Conservation (phyloP, 2,113 vertebrate genomes). For the Acinonyx jubatus region DNA sequence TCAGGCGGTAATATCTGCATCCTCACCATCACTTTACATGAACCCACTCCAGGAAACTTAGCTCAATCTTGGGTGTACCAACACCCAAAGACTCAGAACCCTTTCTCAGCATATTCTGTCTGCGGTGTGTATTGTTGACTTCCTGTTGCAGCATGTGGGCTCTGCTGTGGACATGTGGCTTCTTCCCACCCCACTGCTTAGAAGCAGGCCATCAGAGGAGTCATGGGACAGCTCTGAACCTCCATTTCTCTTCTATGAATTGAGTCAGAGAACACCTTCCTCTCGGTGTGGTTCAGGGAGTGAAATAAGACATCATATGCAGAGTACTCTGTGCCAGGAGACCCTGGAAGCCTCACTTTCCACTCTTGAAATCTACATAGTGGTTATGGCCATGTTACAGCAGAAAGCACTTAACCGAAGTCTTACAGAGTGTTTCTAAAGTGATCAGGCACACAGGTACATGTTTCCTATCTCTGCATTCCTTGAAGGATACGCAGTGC, state of each 20-base stretch:
- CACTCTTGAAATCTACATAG: neutral
- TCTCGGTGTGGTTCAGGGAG: neutral
- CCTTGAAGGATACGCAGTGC: neutral
- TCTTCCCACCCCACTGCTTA: accelerated
- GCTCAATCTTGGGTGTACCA: neutral
- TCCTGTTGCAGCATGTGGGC: accelerated
- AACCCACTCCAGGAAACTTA: neutral
- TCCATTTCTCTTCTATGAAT: neutral
- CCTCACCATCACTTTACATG: neutral
- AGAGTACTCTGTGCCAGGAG: too few relatives aligned
- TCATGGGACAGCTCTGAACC: neutral
- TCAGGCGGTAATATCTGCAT: neutral
- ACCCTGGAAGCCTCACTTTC: neutral
- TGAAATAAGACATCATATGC: neutral
- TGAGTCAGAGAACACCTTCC: accelerated
- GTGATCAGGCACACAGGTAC: too few relatives aligned
- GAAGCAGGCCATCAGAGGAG: neutral
- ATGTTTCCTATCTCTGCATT: neutral
- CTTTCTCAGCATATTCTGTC: neutral
- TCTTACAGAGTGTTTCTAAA: neutral
- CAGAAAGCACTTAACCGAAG: too few relatives aligned
- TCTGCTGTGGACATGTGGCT: accelerated
- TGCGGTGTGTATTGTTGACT: neutral
- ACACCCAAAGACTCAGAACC: neutral
- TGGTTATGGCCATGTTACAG: neutral